These are phyloP conservation scores for Drosophila mettleri DNA, from an alignment of 2,888 invertebrate species.

Conservation along the genomic window DNA sequence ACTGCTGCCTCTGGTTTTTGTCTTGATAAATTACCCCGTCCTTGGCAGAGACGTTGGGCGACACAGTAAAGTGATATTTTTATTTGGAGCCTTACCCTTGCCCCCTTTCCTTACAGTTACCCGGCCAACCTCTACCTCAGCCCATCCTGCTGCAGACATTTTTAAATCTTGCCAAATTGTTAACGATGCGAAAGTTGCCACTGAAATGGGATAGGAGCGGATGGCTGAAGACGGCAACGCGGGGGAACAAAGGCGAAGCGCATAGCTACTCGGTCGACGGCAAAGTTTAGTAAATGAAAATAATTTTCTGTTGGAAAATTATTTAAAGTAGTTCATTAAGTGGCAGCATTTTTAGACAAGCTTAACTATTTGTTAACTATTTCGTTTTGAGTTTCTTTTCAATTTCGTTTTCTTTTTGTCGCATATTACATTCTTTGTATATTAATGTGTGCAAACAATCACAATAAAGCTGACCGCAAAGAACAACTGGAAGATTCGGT, in stretches of 20 bases:
- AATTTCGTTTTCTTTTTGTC: constrained; percentile 7
- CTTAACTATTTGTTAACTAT: constrained; percentile 70
- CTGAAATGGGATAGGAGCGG: constrained; percentile 41
- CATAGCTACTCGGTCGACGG: constrained; percentile 45
- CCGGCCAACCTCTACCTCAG: neutral
- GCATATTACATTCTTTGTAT: constrained; percentile 25
- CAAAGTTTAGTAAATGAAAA: constrained; percentile 77
- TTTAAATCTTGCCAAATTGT: constrained; percentile 81
- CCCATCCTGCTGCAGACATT: constrained; percentile 50
- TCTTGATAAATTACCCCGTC: constrained; percentile 81
- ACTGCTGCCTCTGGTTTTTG: constrained; percentile 60
- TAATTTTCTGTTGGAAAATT: constrained; percentile 76
- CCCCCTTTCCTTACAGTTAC: neutral
- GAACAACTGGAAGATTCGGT: neutral
- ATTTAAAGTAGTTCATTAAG: constrained; percentile 80
- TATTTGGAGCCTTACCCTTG: constrained; percentile 52
- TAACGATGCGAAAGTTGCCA: constrained; percentile 78
- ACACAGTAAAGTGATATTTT: constrained; percentile 80
- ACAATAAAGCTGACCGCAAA: neutral
- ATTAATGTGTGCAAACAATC: constrained; percentile 14
- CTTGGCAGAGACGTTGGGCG: constrained; percentile 71
- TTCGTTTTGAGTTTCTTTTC: constrained; percentile 26
- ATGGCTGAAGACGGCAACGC: neutral
- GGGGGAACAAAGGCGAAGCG: neutral
- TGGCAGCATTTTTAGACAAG: constrained; percentile 58